A percentile compares a stretch with the other conserved stretches of the same genome.
These are phyloP conservation scores for Heterodera schachtii DNA, from an alignment of 1,140 invertebrate genomes.

Conservation along the genomic window DNA sequence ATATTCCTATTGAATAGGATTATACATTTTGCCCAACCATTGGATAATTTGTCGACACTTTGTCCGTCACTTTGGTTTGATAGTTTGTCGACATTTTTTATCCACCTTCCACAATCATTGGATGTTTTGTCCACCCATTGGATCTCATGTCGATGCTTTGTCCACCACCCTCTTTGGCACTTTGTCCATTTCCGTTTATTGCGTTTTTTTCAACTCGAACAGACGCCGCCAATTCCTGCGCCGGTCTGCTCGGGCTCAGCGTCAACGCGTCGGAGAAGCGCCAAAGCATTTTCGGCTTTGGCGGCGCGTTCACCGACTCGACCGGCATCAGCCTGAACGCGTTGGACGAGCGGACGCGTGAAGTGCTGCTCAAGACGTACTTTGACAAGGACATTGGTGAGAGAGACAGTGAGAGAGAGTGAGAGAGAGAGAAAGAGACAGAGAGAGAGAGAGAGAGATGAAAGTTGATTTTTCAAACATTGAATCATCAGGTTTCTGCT, in stretches of 20 bases:
- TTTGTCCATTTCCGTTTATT: neutral
- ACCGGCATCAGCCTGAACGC: slow-evolving; percentile 66
- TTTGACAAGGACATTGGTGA: slow-evolving; percentile 33
- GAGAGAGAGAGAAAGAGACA: no score
- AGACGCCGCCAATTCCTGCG: neutral
- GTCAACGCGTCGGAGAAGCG: slow-evolving; percentile 30
- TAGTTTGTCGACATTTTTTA: no score
- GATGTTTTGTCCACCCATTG: neutral
- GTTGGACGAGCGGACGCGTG: slow-evolving; percentile 18
- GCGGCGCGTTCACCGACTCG: slow-evolving; percentile 69
- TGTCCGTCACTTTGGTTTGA: no score
- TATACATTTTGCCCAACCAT: neutral
- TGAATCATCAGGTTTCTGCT: no score
- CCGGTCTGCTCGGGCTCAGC: neutral
- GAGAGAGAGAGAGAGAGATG: no score
- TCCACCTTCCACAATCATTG: no score
- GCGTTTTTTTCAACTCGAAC: neutral
- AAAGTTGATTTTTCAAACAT: no score
- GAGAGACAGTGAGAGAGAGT: no score
- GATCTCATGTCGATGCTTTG: neutral
- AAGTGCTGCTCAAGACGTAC: slow-evolving; percentile 35
- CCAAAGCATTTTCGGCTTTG: slow-evolving; percentile 67
- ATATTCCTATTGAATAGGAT: no score
- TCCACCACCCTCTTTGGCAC: no score
- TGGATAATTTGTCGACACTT: neutral